A percentile compares a stretch with the other conserved stretches of the same genome.
phyloP scores from a whole-genome alignment of 2,888 invertebrate species.

The Parnassius mnemosyne region DNA sequence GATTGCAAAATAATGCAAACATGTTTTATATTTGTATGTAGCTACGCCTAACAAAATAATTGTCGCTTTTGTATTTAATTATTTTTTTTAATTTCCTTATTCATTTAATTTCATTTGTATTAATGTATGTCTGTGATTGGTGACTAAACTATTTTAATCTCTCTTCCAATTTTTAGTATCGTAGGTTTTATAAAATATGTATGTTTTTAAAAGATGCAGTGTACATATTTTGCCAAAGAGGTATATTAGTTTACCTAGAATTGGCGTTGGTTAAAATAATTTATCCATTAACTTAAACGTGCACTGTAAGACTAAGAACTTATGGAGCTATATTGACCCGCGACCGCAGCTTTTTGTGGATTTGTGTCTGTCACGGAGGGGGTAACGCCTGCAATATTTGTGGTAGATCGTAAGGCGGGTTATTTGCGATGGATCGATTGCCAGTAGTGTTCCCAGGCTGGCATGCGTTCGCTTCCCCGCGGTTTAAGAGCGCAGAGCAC shows the following conservation, averaged over 20 bases:
- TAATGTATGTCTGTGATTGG: constrained; percentile 4
- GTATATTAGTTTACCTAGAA: background rate
- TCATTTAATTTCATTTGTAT: background rate
- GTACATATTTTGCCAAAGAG: constrained; percentile 11
- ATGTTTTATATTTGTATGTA: constrained; percentile 15
- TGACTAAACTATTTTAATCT: background rate
- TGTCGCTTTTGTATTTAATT: constrained; percentile 8
- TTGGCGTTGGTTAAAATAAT: background rate
- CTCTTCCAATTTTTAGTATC: background rate
- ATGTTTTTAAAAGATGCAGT: constrained; percentile 3
- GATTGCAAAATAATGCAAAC: constrained; percentile 8
- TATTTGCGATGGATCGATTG: no score
- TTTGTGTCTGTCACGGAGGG: no score
- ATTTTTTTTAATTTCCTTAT: background rate
- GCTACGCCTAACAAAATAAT: constrained; percentile 8
- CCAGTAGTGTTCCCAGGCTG: no score
- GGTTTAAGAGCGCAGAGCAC: no score
- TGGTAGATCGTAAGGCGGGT: no score
- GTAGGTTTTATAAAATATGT: constrained; percentile 1
- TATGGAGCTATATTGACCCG: no score
- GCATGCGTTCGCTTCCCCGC: no score
- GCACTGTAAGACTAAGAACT: no score
- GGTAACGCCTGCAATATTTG: no score
- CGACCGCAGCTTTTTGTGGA: no score
- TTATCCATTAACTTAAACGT: no score